phyloP scores from a whole-genome alignment of 23 tunicate genomes.

The Styela plicata region DNA sequence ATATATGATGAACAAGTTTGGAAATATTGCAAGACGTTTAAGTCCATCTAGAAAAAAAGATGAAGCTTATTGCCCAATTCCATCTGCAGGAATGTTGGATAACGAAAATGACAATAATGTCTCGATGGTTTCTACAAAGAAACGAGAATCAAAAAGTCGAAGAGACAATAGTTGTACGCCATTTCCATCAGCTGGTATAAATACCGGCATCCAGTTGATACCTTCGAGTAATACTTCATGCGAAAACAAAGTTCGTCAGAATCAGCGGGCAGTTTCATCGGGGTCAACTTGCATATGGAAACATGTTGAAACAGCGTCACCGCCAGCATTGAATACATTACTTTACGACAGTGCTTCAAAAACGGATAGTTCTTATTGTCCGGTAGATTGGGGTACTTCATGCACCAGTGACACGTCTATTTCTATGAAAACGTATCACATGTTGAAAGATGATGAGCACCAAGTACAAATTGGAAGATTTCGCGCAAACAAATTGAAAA shows the following conservation, averaged over 20 bases:
- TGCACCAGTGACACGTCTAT: constrained; percentile 36
- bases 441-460: constrained; percentile 15
- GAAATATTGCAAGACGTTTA: constrained; percentile 32
- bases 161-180: neutral
- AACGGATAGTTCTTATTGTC: neutral
- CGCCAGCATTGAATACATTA: neutral
- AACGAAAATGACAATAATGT: neutral
- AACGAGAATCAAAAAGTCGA: neutral
- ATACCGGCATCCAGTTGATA: neutral
- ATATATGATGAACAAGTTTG: constrained; percentile 38
- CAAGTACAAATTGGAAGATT: constrained; percentile 4
- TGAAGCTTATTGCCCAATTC: neutral
- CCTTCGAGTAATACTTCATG: neutral
- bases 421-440: constrained; percentile 22
- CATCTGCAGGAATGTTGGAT: neutral
- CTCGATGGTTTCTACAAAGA: neutral
- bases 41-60: neutral
- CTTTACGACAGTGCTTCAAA: neutral
- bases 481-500: neutral
- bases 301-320: neutral
- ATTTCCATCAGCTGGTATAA: neutral
- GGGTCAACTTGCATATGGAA: neutral
- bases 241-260: neutral
- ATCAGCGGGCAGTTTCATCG: neutral
- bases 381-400: neutral